phyloP scores from a whole-genome alignment of 2,797 vertebrate genomes.

The Buceros bicornis region DNA sequence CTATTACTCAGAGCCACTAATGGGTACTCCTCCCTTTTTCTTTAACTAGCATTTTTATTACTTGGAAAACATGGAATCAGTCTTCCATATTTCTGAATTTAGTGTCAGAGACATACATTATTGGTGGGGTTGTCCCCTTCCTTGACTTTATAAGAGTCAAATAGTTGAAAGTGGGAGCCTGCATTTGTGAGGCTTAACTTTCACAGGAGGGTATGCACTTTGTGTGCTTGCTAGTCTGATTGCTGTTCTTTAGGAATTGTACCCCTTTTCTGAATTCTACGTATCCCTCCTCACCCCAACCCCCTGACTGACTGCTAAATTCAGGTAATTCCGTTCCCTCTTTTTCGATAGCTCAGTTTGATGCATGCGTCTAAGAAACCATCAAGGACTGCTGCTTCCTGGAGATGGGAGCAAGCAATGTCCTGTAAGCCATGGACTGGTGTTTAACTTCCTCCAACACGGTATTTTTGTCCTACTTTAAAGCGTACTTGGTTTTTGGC shows the following conservation, averaged over 20 bases:
- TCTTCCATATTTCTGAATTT: not conserved
- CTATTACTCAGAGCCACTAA: not conserved
- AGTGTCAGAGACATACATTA: not conserved
- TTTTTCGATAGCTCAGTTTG: not conserved
- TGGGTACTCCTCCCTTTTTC: not conserved
- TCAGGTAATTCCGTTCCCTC: not conserved
- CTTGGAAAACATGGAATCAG: not conserved
- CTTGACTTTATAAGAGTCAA: not conserved
- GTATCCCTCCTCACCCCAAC: not conserved
- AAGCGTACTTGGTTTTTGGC: not conserved
- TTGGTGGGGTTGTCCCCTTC: not conserved
- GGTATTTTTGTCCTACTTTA: not conserved
- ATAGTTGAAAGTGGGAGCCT: not conserved
- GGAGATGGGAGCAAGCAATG: not conserved
- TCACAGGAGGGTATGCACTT: not conserved
- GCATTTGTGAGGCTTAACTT: not conserved
- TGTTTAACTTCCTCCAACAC: not conserved
- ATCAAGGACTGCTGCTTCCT: not conserved
- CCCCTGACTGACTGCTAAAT: not conserved
- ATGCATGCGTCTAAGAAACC: not conserved
- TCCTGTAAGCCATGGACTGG: rapidly evolving
- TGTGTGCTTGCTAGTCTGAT: not conserved
- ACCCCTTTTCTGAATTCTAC: not conserved
- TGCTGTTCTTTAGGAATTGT: not conserved
- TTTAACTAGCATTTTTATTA: not conserved